These are phyloP conservation scores for Ophioderma brevispina DNA, from an alignment of 35 echinoderm and acorn worm species.

Conservation along the genomic window DNA sequence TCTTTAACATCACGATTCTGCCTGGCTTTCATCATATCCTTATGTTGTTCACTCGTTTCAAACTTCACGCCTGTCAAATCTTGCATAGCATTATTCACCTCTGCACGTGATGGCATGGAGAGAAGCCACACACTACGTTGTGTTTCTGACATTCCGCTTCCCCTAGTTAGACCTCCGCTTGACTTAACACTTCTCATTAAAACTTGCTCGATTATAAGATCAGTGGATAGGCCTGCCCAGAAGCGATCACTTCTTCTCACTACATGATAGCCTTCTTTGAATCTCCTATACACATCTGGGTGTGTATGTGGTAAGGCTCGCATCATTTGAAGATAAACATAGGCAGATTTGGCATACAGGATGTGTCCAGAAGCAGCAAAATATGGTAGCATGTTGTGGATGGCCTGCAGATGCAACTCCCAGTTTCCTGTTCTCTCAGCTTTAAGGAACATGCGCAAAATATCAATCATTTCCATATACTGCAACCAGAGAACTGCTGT, in stretches of 20 bases:
- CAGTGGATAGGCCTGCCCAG: conserved; percentile 56
- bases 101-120: conserved; percentile 12
- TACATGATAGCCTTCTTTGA: conserved; percentile 47
- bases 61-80: conserved; percentile 30
- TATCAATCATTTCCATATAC: conserved; percentile 62
- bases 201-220: conserved; percentile 69
- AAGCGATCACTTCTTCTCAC: conserved; percentile 46
- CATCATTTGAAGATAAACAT: conserved; percentile 66
- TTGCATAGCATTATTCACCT: conserved; percentile 75
- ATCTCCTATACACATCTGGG: conserved; percentile 53
- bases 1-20: conserved; percentile 19
- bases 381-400: conserved; percentile 60
- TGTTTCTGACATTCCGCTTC: conserved; percentile 45
- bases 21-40: conserved; percentile 12
- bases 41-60: conserved; percentile 56
- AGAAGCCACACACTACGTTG: conserved; percentile 28
- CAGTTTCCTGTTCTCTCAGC: conserved; percentile 33
- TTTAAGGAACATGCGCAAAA: conserved; percentile 43
- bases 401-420: conserved; percentile 28
- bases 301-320: conserved; percentile 15
- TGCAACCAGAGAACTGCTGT: conserved; percentile 57
- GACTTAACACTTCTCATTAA: conserved; percentile 75
- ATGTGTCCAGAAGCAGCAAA: conserved; percentile 75
- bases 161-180: conserved; percentile 60
- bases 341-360: conserved; percentile 50